These are phyloP conservation scores for Spilosoma lubricipeda DNA, from an alignment of 2,888 invertebrate genomes.

Conservation along the genomic window DNA sequence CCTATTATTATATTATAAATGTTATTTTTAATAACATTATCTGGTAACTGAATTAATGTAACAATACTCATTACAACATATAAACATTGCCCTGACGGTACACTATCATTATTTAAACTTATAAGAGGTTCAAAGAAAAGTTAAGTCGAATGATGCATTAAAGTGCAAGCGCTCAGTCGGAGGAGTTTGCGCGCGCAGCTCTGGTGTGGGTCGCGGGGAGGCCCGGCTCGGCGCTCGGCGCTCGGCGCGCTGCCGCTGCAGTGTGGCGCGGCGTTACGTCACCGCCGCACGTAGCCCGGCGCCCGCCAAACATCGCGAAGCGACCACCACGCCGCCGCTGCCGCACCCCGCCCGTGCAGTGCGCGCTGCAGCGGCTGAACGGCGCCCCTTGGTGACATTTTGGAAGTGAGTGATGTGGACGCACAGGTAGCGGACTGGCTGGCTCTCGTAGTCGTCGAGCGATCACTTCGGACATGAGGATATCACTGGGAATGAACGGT, in stretches of 20 bases:
- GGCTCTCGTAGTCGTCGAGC: conserved; percentile 8
- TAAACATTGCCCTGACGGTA: background rate
- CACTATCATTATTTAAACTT: background rate
- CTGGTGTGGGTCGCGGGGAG: conserved; percentile 23
- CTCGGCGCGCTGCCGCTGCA: conserved; percentile 61
- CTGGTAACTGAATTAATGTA: too few relatives aligned
- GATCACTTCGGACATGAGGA: conserved; percentile 24
- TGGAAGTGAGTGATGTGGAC: conserved; percentile 16
- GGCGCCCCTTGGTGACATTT: background rate
- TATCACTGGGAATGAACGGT: conserved; percentile 6
- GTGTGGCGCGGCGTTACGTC: conserved; percentile 68
- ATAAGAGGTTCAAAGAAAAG: background rate
- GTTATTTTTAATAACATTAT: too few relatives aligned
- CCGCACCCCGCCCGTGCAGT: conserved; percentile 11
- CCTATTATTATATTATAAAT: too few relatives aligned
- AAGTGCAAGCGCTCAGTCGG: conserved; percentile 12
- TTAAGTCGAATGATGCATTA: conserved; percentile 14
- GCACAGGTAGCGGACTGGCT: conserved; percentile 8
- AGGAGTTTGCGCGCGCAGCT: conserved; percentile 23
- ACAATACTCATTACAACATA: background rate
- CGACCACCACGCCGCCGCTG: conserved; percentile 10
- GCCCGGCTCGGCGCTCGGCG: conserved; percentile 38
- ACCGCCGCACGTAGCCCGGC: conserved; percentile 38
- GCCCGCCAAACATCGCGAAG: background rate
- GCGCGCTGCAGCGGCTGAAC: background rate